phyloP scores from a whole-genome alignment of 2,797 vertebrate species.

The Apogon hyalosoma region DNA sequence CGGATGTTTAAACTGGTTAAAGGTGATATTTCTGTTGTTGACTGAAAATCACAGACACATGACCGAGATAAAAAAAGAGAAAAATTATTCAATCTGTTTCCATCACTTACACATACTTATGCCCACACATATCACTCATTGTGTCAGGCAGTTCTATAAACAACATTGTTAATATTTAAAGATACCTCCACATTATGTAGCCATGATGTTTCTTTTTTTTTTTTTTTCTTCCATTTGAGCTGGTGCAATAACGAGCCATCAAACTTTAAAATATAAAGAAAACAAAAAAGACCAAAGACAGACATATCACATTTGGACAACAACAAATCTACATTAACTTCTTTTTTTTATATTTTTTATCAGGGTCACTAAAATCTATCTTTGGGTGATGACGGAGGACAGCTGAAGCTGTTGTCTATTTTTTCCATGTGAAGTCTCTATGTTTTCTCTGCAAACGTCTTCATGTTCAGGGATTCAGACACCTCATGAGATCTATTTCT shows the following conservation, averaged over 20 bases:
- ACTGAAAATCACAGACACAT: conserved; percentile 11
- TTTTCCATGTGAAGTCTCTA: conserved; percentile 11
- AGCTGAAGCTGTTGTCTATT: conserved; percentile 52
- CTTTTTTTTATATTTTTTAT: not conserved
- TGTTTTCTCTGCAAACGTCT: conserved; percentile 26
- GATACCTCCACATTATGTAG: conserved; percentile 23
- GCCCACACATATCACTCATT: conserved; percentile 5
- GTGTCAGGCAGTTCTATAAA: conserved; percentile 6
- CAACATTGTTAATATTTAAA: conserved; percentile 35
- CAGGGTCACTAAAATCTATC: conserved; percentile 31
- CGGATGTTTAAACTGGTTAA: not conserved
- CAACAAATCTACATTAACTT: conserved; percentile 8
- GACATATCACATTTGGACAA: conserved; percentile 28
- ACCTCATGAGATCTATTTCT: conserved; percentile 37
- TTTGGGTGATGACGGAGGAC: conserved; percentile 17
- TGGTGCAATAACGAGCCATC: conserved; percentile 63
- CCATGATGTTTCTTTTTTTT: conserved; percentile 24
- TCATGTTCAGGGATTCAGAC: conserved; percentile 65
- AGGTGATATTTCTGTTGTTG: conserved; percentile 9
- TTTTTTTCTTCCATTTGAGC: conserved; percentile 47
- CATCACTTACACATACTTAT: not conserved
- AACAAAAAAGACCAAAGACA: conserved; percentile 59
- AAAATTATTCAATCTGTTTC: not conserved
- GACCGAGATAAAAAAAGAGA: conserved; percentile 1
- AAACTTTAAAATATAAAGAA: conserved; percentile 1